Percentiles rank a stretch among this genome's conserved stretches.
Conservation (phyloP, 2,113 vertebrate species). For the Oryzias woworae region DNA sequence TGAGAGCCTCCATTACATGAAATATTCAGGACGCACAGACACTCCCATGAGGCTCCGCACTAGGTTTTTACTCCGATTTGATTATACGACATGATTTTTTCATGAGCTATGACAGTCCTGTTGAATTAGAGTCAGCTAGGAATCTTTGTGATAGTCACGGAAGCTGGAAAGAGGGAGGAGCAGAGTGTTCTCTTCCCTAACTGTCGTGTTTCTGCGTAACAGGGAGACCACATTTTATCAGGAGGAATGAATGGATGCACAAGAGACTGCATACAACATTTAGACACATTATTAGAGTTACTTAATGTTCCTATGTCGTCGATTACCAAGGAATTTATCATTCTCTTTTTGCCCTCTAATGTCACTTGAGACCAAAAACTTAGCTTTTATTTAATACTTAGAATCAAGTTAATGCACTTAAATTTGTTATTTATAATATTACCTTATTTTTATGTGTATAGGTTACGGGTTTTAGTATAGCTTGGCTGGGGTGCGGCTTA, state of each 20-base stretch:
- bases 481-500: too few relatives aligned
- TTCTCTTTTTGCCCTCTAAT: not conserved
- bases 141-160: conserved; percentile 85
- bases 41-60: conserved; percentile 82
- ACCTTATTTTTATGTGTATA: too few relatives aligned
- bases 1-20: conserved; percentile 83
- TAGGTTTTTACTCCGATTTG: conserved; percentile 92
- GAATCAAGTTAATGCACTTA: not conserved
- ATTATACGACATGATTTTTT: conserved; percentile 97
- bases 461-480: too few relatives aligned
- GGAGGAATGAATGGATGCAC: not conserved
- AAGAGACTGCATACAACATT: conserved; percentile 14
- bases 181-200: conserved; percentile 43
- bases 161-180: conserved; percentile 64
- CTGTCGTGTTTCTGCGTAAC: conserved; percentile 30
- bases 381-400: not conserved
- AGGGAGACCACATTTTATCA: conserved; percentile 19
- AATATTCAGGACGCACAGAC: conserved; percentile 87
- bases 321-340: conserved; percentile 1
- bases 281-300: not conserved
- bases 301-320: conserved; percentile 9
- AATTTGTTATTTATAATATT: not conserved
- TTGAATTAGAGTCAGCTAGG: conserved; percentile 88
- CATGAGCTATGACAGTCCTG: conserved; percentile 92
- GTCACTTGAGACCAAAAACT: not conserved